Base-by-base conservation (phyloP, 2,797 vertebrate species). In the Cirrhinus molitorella region DNA sequence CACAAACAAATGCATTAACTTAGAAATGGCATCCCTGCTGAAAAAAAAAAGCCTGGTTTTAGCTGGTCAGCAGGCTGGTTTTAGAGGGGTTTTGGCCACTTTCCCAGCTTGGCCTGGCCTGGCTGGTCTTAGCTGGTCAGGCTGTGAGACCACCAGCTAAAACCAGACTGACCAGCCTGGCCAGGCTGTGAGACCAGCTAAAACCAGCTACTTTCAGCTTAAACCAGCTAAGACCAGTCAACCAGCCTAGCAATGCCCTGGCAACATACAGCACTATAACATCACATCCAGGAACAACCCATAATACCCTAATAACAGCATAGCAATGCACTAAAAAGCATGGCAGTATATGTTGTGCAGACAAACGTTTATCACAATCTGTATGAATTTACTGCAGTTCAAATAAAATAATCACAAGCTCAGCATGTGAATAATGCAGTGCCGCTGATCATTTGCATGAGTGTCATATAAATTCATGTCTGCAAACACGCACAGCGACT, bases 401-500 rank as follows among this genome's bases (percentile, higher is more conserved):
- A 53, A 53, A 74, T 75, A 17, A 61, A 73, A 43, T 28, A 37
- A 49, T 40, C 14, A 81, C 45, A 37, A 73, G 28, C 21, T 65
- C 43, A 49, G 12, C 0, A 6, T 66, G 31, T 82, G 59, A 82
- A 28, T 53, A 40, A 74, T 66, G 71, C 23, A 2, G 23, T 13
- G 83, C 82, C 85, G 61, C 25, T 85, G 72, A 74, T 85, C 43
- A 89, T 92, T 86, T 89, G 79, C 91, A 90, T 91, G 86, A 89
- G 75, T 81, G 79, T 74, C 19, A 43, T 88, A 28, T 86, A 90
- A 84, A 76, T 72, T 45, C 34, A 49, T 3, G 17, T 23, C 40
- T 72, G 40, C 65, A 43, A 79, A 25, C 51, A 73, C 81, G 83
- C 57, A 16, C 51, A 61, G 23, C 1, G 57, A 28, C 57, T 28